Percentiles rank a stretch among this genome's conserved stretches.
Conservation (phyloP, 2,888 invertebrate species). For the Drosophila siamana region DNA sequence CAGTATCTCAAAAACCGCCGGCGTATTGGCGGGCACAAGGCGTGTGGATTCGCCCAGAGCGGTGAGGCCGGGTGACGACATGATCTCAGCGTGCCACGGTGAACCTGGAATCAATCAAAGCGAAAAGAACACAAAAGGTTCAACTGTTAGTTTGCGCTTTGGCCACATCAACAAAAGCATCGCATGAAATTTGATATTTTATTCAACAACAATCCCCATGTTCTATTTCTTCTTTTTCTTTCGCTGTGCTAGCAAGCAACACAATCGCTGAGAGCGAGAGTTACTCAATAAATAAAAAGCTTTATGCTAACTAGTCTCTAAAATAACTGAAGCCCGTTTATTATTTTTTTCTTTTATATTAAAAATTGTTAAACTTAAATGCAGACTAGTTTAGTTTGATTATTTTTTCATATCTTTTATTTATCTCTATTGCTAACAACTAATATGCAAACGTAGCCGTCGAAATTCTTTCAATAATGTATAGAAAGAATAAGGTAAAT, state of each 20-base stretch:
- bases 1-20: conserved; percentile 93
- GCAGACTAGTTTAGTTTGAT: too few relatives aligned
- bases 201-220: not conserved
- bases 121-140: conserved; percentile 1
- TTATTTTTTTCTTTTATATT: too few relatives aligned
- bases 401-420: too few relatives aligned
- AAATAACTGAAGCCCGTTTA: too few relatives aligned
- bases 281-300: not conserved
- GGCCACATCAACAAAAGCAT: not conserved
- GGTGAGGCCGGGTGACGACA: conserved; percentile 91
- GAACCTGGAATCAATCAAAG: conserved; percentile 89
- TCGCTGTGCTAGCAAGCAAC: not conserved
- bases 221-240: not conserved
- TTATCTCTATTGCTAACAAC: too few relatives aligned
- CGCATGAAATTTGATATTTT: conserved; percentile 8
- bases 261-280: not conserved
- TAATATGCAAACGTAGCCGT: too few relatives aligned
- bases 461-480: too few relatives aligned
- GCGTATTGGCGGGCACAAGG: conserved; percentile 95
- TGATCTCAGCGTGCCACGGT: conserved; percentile 97
- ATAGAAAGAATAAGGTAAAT: too few relatives aligned
- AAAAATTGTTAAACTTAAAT: too few relatives aligned
- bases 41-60: conserved; percentile 95
- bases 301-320: too few relatives aligned
- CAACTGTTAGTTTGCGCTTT: conserved; percentile 11